Percentiles rank a stretch among this genome's conserved stretches.
Evolutionary conservation across 1,140 invertebrate genomes (phyloP).

Genomic region (Wiebesia pumilae): DNA sequence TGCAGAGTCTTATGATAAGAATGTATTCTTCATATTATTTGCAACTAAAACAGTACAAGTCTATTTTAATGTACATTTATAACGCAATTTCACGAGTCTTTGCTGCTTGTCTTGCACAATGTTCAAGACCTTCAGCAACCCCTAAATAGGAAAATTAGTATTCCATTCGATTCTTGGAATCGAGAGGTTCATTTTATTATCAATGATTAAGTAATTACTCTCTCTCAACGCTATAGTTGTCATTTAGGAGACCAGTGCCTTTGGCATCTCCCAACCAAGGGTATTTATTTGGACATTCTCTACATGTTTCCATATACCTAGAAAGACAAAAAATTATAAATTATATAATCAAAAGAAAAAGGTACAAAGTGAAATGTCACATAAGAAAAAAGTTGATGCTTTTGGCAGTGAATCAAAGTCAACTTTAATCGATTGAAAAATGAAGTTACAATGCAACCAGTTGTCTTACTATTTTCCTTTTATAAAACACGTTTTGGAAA

Average conservation of each 20-base stretch:
- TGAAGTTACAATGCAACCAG: too few species aligned
- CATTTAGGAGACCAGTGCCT: conserved; percentile 83
- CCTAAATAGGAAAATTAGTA: conserved; percentile 31
- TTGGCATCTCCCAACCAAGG: conserved; percentile 91
- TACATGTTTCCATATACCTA: conserved; percentile 91
- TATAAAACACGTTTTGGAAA: neutral
- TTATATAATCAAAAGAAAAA: conserved; percentile 20
- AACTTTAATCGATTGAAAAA: too few species aligned
- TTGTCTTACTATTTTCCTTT: too few species aligned
- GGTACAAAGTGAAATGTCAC: conserved; percentile 10
- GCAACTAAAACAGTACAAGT: conserved; percentile 35
- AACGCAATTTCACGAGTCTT: conserved; percentile 48
- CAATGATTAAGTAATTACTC: conserved; percentile 52
- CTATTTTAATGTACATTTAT: conserved; percentile 44
- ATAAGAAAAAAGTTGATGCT: neutral
- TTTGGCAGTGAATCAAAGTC: too few species aligned
- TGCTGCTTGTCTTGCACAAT: conserved; percentile 26
- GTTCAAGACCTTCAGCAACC: conserved; percentile 22
- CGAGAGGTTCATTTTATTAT: conserved; percentile 39
- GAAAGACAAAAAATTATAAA: conserved; percentile 52
- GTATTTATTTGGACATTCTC: conserved; percentile 89
- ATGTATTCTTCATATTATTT: conserved; percentile 24
- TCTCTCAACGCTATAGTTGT: conserved; percentile 87
- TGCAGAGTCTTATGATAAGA: conserved; percentile 26
- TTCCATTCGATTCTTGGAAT: conserved; percentile 51